Evolutionary conservation across 2,888 invertebrate species (phyloP).

Genomic region (Acanthoscelides obtectus): DNA sequence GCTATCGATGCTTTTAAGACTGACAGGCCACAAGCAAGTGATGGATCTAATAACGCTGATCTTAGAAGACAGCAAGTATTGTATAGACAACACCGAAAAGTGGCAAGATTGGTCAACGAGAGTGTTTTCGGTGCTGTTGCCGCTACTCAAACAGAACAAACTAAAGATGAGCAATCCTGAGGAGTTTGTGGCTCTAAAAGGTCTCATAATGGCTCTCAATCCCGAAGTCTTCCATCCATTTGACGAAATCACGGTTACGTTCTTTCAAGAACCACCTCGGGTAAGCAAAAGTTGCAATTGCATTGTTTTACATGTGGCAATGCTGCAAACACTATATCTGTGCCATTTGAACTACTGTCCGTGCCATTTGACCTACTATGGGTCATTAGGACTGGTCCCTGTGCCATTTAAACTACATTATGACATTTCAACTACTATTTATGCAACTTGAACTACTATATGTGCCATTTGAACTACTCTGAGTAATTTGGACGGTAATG

Average conservation of each 20-base stretch:
- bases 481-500: too few species aligned
- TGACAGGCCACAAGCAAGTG: slow-evolving; percentile 61
- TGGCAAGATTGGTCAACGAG: slow-evolving; percentile 76
- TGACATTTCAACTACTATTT: too few species aligned
- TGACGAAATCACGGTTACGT: slow-evolving; percentile 64
- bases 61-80: slow-evolving; percentile 61
- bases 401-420: too few species aligned
- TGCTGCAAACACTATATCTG: too few species aligned
- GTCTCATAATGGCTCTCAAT: slow-evolving; percentile 56
- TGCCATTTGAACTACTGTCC: too few species aligned
- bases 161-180: slow-evolving; percentile 55
- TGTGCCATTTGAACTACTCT: too few species aligned
- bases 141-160: slow-evolving; percentile 61
- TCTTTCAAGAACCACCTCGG: slow-evolving; percentile 60
- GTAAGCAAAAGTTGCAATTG: slow-evolving; percentile 20
- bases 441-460: too few species aligned
- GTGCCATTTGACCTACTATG: too few species aligned
- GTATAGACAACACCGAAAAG: slow-evolving; percentile 65
- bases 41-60: slow-evolving; percentile 61
- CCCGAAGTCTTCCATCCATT: slow-evolving; percentile 68
- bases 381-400: too few species aligned
- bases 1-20: slow-evolving; percentile 68
- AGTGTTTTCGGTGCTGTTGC: slow-evolving; percentile 66
- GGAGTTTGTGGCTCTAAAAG: slow-evolving; percentile 54
- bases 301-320: too few species aligned